Percentiles rank a stretch among this genome's conserved stretches.
Conservation (phyloP, 2,888 invertebrate genomes). For the Synergus itoensis region DNA sequence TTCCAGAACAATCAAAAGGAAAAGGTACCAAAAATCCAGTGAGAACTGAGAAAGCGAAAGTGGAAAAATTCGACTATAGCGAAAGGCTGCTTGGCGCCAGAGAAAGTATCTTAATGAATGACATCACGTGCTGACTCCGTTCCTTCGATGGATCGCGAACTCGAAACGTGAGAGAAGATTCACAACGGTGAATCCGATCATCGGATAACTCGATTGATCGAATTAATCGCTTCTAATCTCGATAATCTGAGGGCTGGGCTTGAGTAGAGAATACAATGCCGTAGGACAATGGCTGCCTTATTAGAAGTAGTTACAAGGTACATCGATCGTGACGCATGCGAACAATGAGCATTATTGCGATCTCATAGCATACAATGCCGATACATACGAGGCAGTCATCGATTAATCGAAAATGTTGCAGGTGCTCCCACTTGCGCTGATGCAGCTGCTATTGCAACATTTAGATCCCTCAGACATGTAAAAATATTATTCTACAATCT, state of each 20-base stretch:
- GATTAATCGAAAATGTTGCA: conserved; percentile 43
- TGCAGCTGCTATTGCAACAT: background rate
- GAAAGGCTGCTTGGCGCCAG: conserved; percentile 16
- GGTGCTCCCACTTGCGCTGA: conserved; percentile 47
- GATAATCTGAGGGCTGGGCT: conserved; percentile 12
- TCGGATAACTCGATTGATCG: background rate
- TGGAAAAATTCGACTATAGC: conserved; percentile 5
- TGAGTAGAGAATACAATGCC: conserved; percentile 44
- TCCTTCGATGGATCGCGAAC: background rate
- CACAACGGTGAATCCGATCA: background rate
- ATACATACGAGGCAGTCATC: conserved; percentile 15
- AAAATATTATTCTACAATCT: background rate
- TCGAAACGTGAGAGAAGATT: conserved; percentile 23
- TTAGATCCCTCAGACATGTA: background rate
- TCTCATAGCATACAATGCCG: conserved; percentile 24
- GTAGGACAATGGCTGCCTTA: conserved; percentile 46
- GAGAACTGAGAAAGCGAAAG: background rate
- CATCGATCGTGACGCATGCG: conserved; percentile 61
- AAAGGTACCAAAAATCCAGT: background rate
- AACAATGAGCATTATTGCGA: conserved; percentile 60
- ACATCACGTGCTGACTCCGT: conserved; percentile 5
- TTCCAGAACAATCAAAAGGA: background rate
- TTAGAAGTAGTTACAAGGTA: conserved; percentile 55
- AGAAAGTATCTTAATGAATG: conserved; percentile 10
- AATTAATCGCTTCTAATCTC: conserved; percentile 31